Evolutionary conservation across 1,140 invertebrate genomes (phyloP), one percentile per base, ranked within the genome.

Genomic region (Ceratina calcarata): DNA sequence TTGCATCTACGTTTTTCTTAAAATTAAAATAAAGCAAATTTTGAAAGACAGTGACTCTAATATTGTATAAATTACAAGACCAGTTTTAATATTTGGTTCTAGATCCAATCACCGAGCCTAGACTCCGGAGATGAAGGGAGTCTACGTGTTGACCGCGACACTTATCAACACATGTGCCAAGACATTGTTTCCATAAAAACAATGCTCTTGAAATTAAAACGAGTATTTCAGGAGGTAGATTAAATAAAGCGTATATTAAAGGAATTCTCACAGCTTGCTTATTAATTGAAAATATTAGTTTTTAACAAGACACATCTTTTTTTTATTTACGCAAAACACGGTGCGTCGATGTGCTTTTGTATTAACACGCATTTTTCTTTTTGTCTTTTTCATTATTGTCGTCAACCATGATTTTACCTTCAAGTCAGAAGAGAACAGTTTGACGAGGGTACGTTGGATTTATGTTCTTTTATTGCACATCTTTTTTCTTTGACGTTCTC

Each of bases 141-240:
- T 72, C 88, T 95, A 7, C 93, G 93, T 70, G 83, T 96, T 55
- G 95, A 96, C 83, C 91, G 94, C 71, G 94, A 94, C 16, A 95
- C 95, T 45, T 96, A 96, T 76, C 95, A 95, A 71, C 94, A 95
- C 66, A 94, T 96, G 91, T 94, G 95, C 85, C 96, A 97, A 91
- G 96, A 97, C 89, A 95, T 97, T 78, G 95, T 96, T 86, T 95
- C 94, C 82, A 95, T 97, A 79, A 97, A 97, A 93, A 96, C 96
- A 27, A 94, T 96, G 94, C 94, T 97, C 72, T 91, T 96, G 80
- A 95, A 96, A 91, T 94, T 97, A 15, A 96, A 96, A 91, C 94
- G 95, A 86, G 95, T 96, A 83, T 93, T 97, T 91, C 96, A 96
- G 93, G 96, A 96, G 94, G 96, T 96, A 92, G 76, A 89, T 76